Evolutionary conservation across 2,888 invertebrate genomes (phyloP), one percentile per base, ranked within the genome.

Genomic region (Cataglyphis cursor): DNA sequence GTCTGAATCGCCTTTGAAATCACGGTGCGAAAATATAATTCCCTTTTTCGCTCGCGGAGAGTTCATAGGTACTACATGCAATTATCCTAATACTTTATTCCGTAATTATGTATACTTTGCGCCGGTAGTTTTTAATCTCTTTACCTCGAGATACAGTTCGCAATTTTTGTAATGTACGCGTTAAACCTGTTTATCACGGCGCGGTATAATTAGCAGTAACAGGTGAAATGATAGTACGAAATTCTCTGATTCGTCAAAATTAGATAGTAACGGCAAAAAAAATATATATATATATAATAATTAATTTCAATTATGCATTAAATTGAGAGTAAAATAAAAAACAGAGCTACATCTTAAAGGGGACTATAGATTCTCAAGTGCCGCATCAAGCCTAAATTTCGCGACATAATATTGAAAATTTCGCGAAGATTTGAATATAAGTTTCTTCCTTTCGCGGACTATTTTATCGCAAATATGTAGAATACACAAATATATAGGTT

Each of bases 1-100:
- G 66, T 54, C 75, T 62, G 85, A 80, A 80, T 85, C 81, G 80
- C 83, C 83, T 61, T 65, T 73, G 83, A 74, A 85, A 81, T 73
- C 75, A 82, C 75, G 82, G 70, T 68, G 59, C 80, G 68, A 78
- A 82, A 78, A 65, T 68, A 76, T 76, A 82, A 82, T 84, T 82
- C 68, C 64, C 66, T 82, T 82, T 80, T 80, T 80, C 78, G 57
- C 72, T 72, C 70, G 41, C 35, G 65, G 57, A 24, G 38, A 66
- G 8, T 28, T 38, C 74, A 28, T 72, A 54, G 81, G 70, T 74
- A 76, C 76, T 84, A 61, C 72, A 57, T 54, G 72, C 59, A 84
- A 84, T 84, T 82, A 84, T 72, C 51, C 64, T 66, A 51, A 57
- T 72, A 51, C 80, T 82, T 74, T 81, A 80, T 74, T 66, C 74